Percentiles rank a stretch among this genome's conserved stretches.
These are phyloP conservation scores for Epinephelus malabaricus DNA, from an alignment of 2,797 vertebrate species.

Conservation along the genomic window DNA sequence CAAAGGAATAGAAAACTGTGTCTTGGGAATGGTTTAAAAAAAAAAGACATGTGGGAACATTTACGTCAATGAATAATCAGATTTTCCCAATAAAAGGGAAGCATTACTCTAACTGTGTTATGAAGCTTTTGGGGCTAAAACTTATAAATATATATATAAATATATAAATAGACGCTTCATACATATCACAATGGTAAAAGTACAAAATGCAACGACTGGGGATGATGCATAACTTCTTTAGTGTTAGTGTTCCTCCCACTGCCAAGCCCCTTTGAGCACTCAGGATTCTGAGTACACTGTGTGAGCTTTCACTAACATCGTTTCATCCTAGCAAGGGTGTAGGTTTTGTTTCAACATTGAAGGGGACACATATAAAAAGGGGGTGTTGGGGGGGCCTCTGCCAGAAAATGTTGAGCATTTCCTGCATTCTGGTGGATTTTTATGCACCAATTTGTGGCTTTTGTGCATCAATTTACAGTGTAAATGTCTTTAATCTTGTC, in stretches of 20 bases:
- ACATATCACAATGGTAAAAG: not conserved
- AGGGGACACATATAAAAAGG: too few relatives aligned
- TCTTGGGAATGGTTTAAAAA: not conserved
- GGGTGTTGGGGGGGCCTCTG: too few relatives aligned
- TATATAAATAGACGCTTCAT: not conserved
- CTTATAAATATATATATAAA: too few relatives aligned
- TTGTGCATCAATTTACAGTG: too few relatives aligned
- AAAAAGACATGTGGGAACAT: slow-evolving; percentile 19
- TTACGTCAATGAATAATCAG: not conserved
- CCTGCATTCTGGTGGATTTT: too few relatives aligned
- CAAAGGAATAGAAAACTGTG: slow-evolving; percentile 6
- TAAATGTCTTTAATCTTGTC: too few relatives aligned
- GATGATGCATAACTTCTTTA: slow-evolving; percentile 9
- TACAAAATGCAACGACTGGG: not conserved
- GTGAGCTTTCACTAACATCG: too few relatives aligned
- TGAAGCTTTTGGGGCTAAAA: not conserved
- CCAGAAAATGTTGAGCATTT: too few relatives aligned
- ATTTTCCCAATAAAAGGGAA: slow-evolving; percentile 6
- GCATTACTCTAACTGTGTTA: not conserved
- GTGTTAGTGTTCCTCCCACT: slow-evolving; percentile 16
- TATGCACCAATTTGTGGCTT: too few relatives aligned
- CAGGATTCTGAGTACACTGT: slow-evolving; percentile 12
- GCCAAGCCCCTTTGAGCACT: slow-evolving; percentile 21
- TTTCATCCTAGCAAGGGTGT: too few relatives aligned
- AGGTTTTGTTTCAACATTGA: too few relatives aligned